Evolutionary conservation across 2,113 vertebrate species (phyloP).

Genomic region (Lepus timidus): DNA sequence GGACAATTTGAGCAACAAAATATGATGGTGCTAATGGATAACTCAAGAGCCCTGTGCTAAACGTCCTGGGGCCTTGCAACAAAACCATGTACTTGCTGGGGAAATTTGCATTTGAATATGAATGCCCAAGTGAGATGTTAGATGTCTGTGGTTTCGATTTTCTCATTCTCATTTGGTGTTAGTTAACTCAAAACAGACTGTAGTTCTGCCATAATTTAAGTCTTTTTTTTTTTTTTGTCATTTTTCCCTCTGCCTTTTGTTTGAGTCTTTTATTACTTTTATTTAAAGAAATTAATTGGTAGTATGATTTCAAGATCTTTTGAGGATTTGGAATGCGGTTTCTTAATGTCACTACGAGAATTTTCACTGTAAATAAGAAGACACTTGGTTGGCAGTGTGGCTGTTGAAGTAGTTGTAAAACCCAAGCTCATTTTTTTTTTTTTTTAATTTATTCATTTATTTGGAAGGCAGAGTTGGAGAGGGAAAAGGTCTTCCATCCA

Average conservation of each 20-base stretch:
- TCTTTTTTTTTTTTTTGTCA: background rate
- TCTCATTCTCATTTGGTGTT: background rate
- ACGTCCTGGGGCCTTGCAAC: background rate
- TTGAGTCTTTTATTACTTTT: background rate
- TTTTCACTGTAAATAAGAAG: background rate
- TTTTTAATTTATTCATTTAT: no score
- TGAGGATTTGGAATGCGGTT: background rate
- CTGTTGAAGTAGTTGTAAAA: background rate
- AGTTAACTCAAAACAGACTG: background rate
- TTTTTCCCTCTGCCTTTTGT: background rate
- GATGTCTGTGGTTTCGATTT: background rate
- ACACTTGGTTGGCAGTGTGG: background rate
- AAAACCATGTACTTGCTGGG: background rate
- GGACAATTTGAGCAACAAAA: background rate
- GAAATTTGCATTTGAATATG: background rate
- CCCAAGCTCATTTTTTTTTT: background rate
- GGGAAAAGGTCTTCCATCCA: no score
- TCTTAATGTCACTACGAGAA: background rate
- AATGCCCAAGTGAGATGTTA: no score
- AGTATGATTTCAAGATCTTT: background rate
- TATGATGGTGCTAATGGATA: no score
- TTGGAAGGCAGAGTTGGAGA: no score
- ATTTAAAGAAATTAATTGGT: slow-evolving; percentile 13
- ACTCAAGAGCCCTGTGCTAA: background rate
- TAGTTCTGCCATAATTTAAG: background rate